phyloP scores from a whole-genome alignment of 2,888 invertebrate species.

The Mesorhabditis sp. region DNA sequence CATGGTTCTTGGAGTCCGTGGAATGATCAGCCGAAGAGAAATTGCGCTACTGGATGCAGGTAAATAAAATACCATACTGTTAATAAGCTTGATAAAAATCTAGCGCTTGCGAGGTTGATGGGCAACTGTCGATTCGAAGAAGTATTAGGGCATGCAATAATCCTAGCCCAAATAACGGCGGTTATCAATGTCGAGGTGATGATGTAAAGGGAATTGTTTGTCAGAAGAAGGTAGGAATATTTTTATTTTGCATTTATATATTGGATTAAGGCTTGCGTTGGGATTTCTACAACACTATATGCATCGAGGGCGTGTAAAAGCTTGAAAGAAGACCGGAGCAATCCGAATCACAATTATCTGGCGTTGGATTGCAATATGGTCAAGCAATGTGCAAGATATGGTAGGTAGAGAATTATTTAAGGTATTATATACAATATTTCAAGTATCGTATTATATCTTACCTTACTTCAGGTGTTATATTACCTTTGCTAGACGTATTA shows the following conservation, averaged over 20 bases:
- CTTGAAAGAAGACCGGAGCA: conserved; percentile 32
- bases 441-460: too few relatives aligned
- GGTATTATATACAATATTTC: background rate
- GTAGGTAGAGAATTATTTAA: conserved; percentile 16
- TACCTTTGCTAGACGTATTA: too few relatives aligned
- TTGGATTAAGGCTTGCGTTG: conserved; percentile 27
- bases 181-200: conserved; percentile 41
- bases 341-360: conserved; percentile 40
- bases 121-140: conserved; percentile 43
- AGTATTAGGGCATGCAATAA: conserved; percentile 46
- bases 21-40: conserved; percentile 38
- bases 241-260: background rate
- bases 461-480: too few relatives aligned
- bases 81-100: conserved; percentile 28
- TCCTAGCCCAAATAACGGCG: conserved; percentile 51
- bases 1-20: conserved; percentile 48
- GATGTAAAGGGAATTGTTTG: conserved; percentile 43
- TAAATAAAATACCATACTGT: background rate
- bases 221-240: conserved; percentile 23
- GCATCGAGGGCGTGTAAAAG: conserved; percentile 30
- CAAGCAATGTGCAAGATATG: conserved; percentile 47
- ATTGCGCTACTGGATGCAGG: conserved; percentile 21
- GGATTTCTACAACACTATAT: conserved; percentile 28
- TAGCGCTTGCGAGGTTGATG: conserved; percentile 41
- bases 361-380: conserved; percentile 43